Evolutionary conservation across 2,113 vertebrate genomes (phyloP), one percentile per base, ranked within the genome.

Genomic region (Ochotona curzoniae): DNA sequence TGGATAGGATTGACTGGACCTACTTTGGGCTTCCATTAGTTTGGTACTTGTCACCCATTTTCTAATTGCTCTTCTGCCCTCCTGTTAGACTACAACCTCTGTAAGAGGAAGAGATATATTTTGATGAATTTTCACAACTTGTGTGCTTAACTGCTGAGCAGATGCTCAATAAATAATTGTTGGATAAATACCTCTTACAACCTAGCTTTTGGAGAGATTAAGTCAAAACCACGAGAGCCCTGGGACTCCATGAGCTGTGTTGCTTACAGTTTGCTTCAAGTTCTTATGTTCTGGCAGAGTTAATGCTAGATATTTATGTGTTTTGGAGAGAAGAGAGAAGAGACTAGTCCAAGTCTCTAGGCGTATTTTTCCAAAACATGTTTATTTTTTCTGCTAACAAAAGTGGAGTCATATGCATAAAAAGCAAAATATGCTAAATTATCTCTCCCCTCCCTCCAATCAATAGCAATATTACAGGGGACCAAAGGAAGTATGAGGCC

Each of bases 381-480:
- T n/a, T 51, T 80, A 20, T 84, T 67, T 88, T 93, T 91, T 79
- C 25, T 83, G 26, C 78, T 75, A 66, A 79, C 79, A 95, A 87
- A 54, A 64, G 78, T 32, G 57, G 35, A 90, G 38, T 10, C 6
- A 70, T 14, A 26, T 54, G 35, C 11, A 89, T 88, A 81, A 60
- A 88, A 93, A 82, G 23, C 1, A 25, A 82, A 81, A 17, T 66
- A 66, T 85, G 57, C 75, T 60, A 66, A 81, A 51, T 30, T 67
- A 61, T 28, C 49, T 17, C 18, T 11, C 20, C 11, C 11, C 18
- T 69, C 12, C 15, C 49, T 54, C 23, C 14, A 76, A 81, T 75
- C 30, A 70, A 80, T 20, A 94, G 61, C 83, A 85, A 21, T 70
- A 91, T 91, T 88, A 76, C 32, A 49, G n/a, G n/a, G 47, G 76